A percentile compares a stretch with the other conserved stretches of the same genome.
phyloP scores from a whole-genome alignment of 2,797 vertebrate genomes.

The Thalassophryne amazonica region DNA sequence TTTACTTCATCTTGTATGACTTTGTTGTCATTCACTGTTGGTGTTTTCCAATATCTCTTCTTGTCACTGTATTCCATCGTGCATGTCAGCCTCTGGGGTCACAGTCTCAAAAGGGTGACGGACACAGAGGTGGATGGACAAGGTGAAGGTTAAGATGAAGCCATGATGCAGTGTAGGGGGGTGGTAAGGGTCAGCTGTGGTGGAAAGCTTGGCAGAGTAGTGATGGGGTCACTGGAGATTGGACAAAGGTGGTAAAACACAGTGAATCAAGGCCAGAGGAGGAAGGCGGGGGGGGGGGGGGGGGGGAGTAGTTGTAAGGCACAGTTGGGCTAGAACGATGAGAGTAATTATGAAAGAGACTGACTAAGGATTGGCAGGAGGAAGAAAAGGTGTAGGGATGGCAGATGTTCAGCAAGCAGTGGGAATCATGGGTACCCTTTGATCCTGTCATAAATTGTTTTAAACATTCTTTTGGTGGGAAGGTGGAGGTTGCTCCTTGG shows the following conservation, averaged over 20 bases:
- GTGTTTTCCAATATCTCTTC: constrained; percentile 16
- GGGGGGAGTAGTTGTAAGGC: constrained; percentile 5
- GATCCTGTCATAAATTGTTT: background rate
- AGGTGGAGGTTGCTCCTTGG: too few species aligned
- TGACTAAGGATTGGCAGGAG: background rate
- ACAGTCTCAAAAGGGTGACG: constrained; percentile 19
- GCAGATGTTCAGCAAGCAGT: background rate
- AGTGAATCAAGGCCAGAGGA: constrained; percentile 12
- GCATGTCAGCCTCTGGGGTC: constrained; percentile 5
- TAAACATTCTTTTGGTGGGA: too few species aligned
- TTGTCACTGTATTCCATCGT: background rate
- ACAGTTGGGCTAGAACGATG: background rate
- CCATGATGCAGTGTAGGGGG: constrained; percentile 14
- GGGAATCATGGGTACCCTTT: background rate
- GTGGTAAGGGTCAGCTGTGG: constrained; percentile 25
- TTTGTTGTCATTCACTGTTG: constrained; percentile 30
- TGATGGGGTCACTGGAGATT: constrained; percentile 4
- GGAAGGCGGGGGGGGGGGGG: background rate
- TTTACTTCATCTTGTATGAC: constrained; percentile 24
- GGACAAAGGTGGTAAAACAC: background rate
- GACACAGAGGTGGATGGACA: constrained; percentile 14
- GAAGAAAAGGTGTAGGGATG: background rate
- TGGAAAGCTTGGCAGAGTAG: constrained; percentile 23
- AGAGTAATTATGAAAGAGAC: background rate
- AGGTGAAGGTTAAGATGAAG: constrained; percentile 31